Percentiles rank a stretch among this genome's conserved stretches.
phyloP scores from a whole-genome alignment of 1,140 invertebrate genomes.

The Ceratoteleas bidentatus region DNA sequence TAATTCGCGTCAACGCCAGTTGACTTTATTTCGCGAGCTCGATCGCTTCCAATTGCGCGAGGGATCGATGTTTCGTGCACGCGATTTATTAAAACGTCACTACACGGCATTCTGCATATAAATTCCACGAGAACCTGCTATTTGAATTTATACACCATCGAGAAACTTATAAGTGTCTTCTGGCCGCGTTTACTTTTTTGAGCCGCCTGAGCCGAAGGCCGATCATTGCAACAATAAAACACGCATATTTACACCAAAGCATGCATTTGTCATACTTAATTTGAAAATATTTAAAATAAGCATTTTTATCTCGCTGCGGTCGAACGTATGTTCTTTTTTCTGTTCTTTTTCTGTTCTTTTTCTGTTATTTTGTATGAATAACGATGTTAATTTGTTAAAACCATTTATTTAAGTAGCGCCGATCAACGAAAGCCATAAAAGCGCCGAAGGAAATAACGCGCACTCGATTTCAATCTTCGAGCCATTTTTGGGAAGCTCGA shows the following conservation, averaged over 20 bases:
- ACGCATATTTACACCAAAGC: neutral
- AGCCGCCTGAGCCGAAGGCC: slow-evolving; percentile 32
- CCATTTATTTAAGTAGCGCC: too few relatives aligned
- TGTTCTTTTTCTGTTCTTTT: too few relatives aligned
- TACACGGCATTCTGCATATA: slow-evolving; percentile 61
- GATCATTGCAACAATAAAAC: slow-evolving; percentile 38
- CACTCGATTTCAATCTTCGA: slow-evolving; percentile 21
- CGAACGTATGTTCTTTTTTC: too few relatives aligned
- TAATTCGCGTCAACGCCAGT: slow-evolving; percentile 59
- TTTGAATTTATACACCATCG: slow-evolving; percentile 62
- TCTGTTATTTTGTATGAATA: too few relatives aligned
- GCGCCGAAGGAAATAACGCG: neutral
- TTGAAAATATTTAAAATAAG: slow-evolving; percentile 6
- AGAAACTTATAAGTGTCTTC: slow-evolving; percentile 63
- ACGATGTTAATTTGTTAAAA: too few relatives aligned
- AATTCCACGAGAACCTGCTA: slow-evolving; percentile 64
- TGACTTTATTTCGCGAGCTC: slow-evolving; percentile 63
- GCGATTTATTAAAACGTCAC: slow-evolving; percentile 64
- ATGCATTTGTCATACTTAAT: slow-evolving; percentile 18
- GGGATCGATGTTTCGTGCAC: slow-evolving; percentile 63
- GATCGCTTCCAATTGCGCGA: slow-evolving; percentile 60
- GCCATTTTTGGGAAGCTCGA: neutral
- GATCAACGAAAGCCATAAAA: neutral
- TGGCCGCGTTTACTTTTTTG: slow-evolving; percentile 44
- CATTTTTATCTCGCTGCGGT: too few relatives aligned